A percentile compares a stretch with the other conserved stretches of the same genome.
These are phyloP conservation scores for Botia almorhae DNA, from an alignment of 2,797 vertebrate genomes.

Conservation along the genomic window DNA sequence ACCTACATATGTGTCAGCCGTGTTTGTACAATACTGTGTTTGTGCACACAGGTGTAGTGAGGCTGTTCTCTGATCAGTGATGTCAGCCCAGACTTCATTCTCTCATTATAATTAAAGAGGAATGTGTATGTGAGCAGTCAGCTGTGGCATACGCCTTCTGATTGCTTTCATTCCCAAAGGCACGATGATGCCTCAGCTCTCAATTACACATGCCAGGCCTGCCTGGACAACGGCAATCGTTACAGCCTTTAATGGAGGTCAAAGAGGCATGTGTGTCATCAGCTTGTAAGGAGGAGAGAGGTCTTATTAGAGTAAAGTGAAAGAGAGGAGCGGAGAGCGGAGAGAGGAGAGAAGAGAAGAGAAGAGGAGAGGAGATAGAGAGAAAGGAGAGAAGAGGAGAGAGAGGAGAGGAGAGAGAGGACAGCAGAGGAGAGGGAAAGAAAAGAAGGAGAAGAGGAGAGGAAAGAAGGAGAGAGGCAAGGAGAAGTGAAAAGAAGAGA, in stretches of 20 bases:
- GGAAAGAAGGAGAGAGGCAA: neutral
- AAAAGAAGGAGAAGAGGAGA: neutral
- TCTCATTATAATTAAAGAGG: conserved; percentile 44
- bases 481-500: neutral
- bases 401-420: neutral
- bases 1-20: neutral
- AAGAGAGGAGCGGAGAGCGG: neutral
- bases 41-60: conserved; percentile 6
- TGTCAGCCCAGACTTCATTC: conserved; percentile 29
- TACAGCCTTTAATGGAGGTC: conserved; percentile 38
- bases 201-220: conserved; percentile 42
- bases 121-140: conserved; percentile 34
- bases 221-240: conserved; percentile 49
- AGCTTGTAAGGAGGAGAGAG: conserved; percentile 30
- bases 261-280: conserved; percentile 36
- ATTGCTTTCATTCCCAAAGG: conserved; percentile 53
- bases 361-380: too few species aligned
- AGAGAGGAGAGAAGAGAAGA: neutral
- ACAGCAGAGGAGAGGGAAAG: neutral
- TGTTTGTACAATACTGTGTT: neutral
- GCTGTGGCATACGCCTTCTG: conserved; percentile 37
- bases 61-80: conserved; percentile 1
- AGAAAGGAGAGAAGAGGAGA: neutral
- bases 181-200: conserved; percentile 33
- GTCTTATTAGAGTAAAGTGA: conserved; percentile 16